These are phyloP conservation scores for Ctenodactylus gundi DNA, from an alignment of 2,113 vertebrate species.

Conservation along the genomic window DNA sequence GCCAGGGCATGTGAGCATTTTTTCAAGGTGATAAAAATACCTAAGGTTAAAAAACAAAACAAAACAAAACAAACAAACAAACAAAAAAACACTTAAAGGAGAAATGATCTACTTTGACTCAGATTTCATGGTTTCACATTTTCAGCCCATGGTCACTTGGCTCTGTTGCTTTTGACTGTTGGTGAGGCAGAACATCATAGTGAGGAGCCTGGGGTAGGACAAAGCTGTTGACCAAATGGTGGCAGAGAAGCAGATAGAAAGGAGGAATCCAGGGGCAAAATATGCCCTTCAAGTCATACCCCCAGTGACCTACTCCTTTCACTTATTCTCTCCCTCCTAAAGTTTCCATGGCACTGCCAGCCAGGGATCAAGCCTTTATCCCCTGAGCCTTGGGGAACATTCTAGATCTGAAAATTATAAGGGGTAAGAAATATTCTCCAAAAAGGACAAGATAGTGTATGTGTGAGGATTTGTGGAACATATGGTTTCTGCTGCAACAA, in stretches of 20 bases:
- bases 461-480: neutral
- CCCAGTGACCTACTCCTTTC: neutral
- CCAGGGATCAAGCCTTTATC: neutral
- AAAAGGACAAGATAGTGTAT: neutral
- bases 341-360: neutral
- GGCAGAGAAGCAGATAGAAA: neutral
- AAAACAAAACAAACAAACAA: no score
- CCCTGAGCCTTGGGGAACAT: neutral
- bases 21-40: neutral
- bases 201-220: no score
- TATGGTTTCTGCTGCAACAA: neutral
- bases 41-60: no score
- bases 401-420: neutral
- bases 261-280: neutral
- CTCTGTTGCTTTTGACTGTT: neutral
- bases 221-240: neutral
- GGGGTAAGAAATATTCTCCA: neutral
- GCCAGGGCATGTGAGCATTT: neutral
- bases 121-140: neutral
- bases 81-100: neutral
- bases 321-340: neutral
- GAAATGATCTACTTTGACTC: neutral
- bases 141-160: neutral
- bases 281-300: neutral
- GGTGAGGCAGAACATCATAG: neutral